Conservation (phyloP, 2,888 invertebrate species). For the Bellardia bayeri region DNA sequence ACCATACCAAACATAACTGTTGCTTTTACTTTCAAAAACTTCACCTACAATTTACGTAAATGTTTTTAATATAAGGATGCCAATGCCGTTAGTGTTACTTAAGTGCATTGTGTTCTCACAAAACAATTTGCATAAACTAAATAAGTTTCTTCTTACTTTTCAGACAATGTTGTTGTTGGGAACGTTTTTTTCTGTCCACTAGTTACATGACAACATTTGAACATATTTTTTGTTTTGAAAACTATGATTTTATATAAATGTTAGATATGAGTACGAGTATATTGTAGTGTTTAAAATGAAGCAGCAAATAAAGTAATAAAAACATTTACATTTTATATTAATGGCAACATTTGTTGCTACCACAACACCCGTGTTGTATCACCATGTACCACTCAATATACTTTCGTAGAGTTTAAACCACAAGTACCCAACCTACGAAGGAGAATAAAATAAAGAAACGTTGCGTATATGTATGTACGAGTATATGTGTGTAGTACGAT, state of each 20-base stretch:
- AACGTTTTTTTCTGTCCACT: background rate
- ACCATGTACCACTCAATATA: background rate
- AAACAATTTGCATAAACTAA: constrained; percentile 24
- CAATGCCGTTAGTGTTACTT: constrained; percentile 10
- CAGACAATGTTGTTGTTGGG: background rate
- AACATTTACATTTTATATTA: constrained; percentile 81
- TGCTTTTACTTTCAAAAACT: background rate
- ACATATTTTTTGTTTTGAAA: constrained; percentile 37
- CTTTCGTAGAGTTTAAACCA: background rate
- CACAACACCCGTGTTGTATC: constrained; percentile 21
- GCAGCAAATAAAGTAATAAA: constrained; percentile 33
- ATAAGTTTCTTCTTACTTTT: background rate
- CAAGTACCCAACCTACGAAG: background rate
- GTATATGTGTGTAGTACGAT: background rate
- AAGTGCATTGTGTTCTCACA: background rate
- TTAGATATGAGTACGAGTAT: constrained; percentile 4
- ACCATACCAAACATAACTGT: background rate
- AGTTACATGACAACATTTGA: background rate
- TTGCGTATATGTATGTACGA: background rate
- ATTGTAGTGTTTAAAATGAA: constrained; percentile 12
- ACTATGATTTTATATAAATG: constrained; percentile 50
- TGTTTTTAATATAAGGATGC: background rate
- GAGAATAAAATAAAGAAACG: background rate
- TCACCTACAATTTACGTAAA: background rate
- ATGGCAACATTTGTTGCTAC: constrained; percentile 80